Evolutionary conservation across 2,888 invertebrate genomes (phyloP).

Genomic region (Dryococelus australis): DNA sequence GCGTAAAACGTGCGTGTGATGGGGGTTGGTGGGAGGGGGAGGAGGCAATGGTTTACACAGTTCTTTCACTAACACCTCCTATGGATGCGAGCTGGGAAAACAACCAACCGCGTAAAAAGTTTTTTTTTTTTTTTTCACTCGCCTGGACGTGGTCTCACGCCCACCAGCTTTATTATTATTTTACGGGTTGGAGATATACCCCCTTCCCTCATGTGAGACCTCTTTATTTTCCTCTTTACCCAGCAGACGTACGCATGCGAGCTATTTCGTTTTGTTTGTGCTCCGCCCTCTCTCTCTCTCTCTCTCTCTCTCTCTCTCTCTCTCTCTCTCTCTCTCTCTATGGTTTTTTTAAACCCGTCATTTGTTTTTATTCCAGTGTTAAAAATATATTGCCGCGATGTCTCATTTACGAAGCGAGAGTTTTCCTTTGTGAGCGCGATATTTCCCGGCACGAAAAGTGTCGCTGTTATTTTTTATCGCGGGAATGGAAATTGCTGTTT

Average conservation of each 20-base stretch:
- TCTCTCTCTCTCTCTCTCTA: not conserved
- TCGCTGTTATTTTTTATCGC: conserved; percentile 18
- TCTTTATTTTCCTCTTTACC: not conserved
- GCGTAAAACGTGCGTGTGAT: no score
- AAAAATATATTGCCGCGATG: conserved; percentile 37
- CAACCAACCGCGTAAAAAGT: not conserved
- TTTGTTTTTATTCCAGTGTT: conserved; percentile 37
- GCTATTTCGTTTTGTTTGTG: conserved; percentile 7
- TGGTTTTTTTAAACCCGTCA: conserved; percentile 8
- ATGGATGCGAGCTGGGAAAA: not conserved
- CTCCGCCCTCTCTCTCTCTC: not conserved
- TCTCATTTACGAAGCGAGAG: conserved; percentile 29
- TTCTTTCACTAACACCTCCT: not conserved
- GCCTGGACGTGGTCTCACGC: not conserved
- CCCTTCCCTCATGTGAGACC: not conserved
- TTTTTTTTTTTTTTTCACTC: not conserved
- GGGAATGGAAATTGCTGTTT: conserved; percentile 22
- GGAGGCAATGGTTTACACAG: not conserved
- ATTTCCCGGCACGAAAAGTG: conserved; percentile 26
- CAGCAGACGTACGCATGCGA: not conserved
- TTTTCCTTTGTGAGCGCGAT: conserved; percentile 30
- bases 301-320: not conserved
- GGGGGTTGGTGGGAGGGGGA: not conserved
- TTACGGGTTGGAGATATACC: not conserved
- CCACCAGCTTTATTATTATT: not conserved